Evolutionary conservation across 2,888 invertebrate species (phyloP).

Genomic region (Dyspetes luteomarginatus): DNA sequence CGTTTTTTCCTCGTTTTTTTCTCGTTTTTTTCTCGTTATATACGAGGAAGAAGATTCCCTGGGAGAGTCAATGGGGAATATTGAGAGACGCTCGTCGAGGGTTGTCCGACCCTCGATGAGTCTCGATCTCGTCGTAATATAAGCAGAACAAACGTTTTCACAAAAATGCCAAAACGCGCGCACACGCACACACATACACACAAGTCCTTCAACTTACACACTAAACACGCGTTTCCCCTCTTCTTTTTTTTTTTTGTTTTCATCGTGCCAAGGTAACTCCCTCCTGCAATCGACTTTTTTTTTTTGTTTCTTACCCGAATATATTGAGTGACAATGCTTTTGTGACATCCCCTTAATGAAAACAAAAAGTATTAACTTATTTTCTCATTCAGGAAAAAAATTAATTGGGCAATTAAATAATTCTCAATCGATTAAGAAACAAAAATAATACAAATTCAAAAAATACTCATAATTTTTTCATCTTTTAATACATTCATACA

Average conservation of each 20-base stretch:
- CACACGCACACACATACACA: background rate
- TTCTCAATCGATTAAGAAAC: background rate
- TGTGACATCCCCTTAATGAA: background rate
- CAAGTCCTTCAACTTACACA: background rate
- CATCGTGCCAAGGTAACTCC: background rate
- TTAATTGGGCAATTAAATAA: background rate
- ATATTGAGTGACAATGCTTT: background rate
- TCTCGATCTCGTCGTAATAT: slow-evolving; percentile 54
- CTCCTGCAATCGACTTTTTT: background rate
- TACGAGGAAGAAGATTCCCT: background rate
- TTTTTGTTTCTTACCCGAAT: background rate
- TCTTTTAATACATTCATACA: no score
- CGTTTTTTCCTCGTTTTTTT: background rate
- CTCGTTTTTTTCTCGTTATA: background rate
- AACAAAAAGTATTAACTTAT: background rate
- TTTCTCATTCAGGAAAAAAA: background rate
- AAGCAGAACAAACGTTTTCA: slow-evolving; percentile 42
- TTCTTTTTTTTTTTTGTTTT: background rate
- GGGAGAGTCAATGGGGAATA: slow-evolving; percentile 2
- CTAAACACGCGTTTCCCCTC: background rate
- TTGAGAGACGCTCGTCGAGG: slow-evolving; percentile 25
- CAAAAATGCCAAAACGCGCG: slow-evolving; percentile 22
- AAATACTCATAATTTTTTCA: no score
- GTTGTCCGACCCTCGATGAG: slow-evolving; percentile 55
- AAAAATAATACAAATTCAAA: background rate